Base-by-base conservation (phyloP, 92 coral and sea anemone genomes). In the Micromussa lordhowensis region DNA sequence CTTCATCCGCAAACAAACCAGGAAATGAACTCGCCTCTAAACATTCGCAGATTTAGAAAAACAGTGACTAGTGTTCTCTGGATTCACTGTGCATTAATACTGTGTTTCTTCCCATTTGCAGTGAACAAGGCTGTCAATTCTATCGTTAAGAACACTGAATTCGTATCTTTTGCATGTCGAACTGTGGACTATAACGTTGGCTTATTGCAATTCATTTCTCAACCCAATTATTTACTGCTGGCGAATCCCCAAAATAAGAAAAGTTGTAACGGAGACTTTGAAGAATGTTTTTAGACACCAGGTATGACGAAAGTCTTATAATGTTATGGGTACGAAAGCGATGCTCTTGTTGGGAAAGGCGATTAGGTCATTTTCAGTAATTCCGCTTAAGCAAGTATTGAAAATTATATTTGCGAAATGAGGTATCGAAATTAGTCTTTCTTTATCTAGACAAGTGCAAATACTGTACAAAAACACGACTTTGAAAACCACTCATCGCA, bases 161-260 rank as follows among this genome's bases (percentile, higher is more conserved):
- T 11, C 13, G 1, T 31, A 24, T 81, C 8, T 38, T 68, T 17
- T 82, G 24, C 55, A 32, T 13, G 58, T 68, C 7, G 85, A 68
- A 29, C 58, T 54, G 17, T 19, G 35, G 17, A 40, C 57, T 11
- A 16, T 19, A n/a, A 61, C 76, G 28, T 32, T 82, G 28, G 26
- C 68, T 58, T 79, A 66, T 72, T 28, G 26, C 57, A 82, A 68
- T 29, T 82, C 85, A 18, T 36, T 72, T 6, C n/a, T 82, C 21
- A 82, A 82, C 13, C 87, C 87, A 49, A 14, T 54, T 19, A 19
- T 83, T 51, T 83, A 71, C 26, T 83, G 79, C 32, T 83, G 87
- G 87, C 71, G 87, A 53, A 83, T 83, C 3, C 54, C 35, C 28
- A 40, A 83, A 51, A 31, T 83, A 4, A 71, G 79, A 48, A 49